Evolutionary conservation across 2,797 vertebrate genomes (phyloP).

Genomic region (Nothura maculosa): DNA sequence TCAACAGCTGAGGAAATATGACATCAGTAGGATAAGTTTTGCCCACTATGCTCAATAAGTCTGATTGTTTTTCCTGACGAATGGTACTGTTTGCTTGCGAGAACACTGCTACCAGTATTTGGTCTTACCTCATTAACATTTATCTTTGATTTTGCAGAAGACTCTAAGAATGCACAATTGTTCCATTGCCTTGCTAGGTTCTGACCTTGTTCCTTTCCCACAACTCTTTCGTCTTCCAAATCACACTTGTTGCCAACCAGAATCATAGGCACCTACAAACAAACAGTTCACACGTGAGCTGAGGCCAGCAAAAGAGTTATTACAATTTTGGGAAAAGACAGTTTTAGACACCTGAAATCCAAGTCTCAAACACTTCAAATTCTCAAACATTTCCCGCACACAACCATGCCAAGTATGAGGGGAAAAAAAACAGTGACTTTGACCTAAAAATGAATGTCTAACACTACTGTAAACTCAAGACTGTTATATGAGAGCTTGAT

Average conservation of each 20-base stretch:
- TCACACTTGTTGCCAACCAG: conserved; percentile 93
- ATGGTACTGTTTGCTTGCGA: neutral
- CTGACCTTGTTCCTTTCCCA: conserved; percentile 92
- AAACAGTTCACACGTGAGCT: neutral
- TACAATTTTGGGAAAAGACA: neutral
- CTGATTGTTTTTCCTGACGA: neutral
- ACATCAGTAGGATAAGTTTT: neutral
- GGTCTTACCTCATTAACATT: conserved; percentile 91
- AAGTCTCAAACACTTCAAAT: neutral
- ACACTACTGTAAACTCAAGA: neutral
- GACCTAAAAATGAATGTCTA: neutral
- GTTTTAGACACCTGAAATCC: neutral
- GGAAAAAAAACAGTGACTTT: neutral
- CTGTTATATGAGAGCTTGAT: neutral
- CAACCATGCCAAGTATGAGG: neutral
- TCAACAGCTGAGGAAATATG: neutral
- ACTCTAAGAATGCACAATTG: conserved; percentile 92
- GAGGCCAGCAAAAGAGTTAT: neutral
- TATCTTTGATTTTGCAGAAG: conserved; percentile 93
- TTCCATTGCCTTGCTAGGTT: conserved; percentile 92
- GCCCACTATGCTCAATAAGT: neutral
- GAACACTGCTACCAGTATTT: neutral
- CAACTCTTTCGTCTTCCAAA: conserved; percentile 92
- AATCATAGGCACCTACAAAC: conserved; percentile 90
- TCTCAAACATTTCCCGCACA: neutral